phyloP scores from a whole-genome alignment of 2,797 vertebrate species.

The Sitta carolinensis region DNA sequence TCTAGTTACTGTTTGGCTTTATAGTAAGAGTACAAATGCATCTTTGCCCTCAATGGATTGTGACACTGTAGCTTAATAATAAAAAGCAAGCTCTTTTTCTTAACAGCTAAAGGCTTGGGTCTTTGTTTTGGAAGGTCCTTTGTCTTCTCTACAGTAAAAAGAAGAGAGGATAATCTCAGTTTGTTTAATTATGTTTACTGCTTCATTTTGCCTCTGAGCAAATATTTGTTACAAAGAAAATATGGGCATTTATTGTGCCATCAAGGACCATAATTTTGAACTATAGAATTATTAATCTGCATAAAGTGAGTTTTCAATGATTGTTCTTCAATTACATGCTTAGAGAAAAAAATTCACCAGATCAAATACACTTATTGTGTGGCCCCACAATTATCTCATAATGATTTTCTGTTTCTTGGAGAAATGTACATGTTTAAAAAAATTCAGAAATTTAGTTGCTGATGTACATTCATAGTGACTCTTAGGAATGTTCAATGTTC shows the following conservation, averaged over 20 bases:
- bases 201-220: not conserved
- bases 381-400: not conserved
- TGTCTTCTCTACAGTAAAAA: not conserved
- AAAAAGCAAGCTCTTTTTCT: not conserved
- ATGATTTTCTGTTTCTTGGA: not conserved
- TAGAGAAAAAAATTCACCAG: not conserved
- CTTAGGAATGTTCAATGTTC: not conserved
- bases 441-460: not conserved
- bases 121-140: not conserved
- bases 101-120: not conserved
- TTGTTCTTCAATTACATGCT: not conserved
- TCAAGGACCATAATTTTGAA: not conserved
- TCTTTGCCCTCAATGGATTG: not conserved
- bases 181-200: constrained; percentile 3
- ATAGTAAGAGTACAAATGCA: not conserved
- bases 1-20: not conserved
- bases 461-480: not conserved
- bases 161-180: not conserved
- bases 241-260: not conserved
- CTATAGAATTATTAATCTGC: not conserved
- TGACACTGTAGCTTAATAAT: not conserved
- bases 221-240: not conserved
- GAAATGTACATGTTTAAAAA: not conserved
- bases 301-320: not conserved
- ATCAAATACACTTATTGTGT: not conserved